Conservation (phyloP, 2,888 invertebrate species). For the Plagodis dolabraria region DNA sequence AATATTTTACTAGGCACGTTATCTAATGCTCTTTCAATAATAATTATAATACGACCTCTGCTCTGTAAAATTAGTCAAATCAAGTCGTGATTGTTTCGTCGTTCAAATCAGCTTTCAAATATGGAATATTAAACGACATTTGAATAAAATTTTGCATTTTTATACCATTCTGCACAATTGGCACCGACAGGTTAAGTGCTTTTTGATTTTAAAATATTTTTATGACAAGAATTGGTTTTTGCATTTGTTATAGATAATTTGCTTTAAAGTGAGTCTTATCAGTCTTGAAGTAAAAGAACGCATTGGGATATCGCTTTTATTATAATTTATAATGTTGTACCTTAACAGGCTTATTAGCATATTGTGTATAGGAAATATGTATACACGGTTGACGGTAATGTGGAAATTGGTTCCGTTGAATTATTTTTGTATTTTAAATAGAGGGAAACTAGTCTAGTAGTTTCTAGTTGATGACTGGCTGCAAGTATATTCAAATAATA, state of each 20-base stretch:
- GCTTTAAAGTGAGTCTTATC: slow-evolving; percentile 34
- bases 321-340: slow-evolving; percentile 36
- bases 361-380: slow-evolving; percentile 22
- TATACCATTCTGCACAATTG: slow-evolving; percentile 31
- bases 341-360: slow-evolving; percentile 40
- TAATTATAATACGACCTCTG: slow-evolving; percentile 22
- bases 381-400: neutral
- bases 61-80: slow-evolving; percentile 24
- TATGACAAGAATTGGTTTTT: slow-evolving; percentile 24
- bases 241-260: slow-evolving; percentile 18
- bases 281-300: slow-evolving; percentile 32
- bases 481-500: neutral
- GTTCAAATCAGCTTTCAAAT: slow-evolving; percentile 19
- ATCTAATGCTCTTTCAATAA: neutral
- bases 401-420: slow-evolving; percentile 21
- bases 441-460: neutral
- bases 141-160: slow-evolving; percentile 28
- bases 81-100: slow-evolving; percentile 16
- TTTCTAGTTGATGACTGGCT: neutral
- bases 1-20: neutral
- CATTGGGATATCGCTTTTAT: slow-evolving; percentile 32
- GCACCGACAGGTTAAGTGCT: slow-evolving; percentile 35
- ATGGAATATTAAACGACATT: slow-evolving; percentile 7
- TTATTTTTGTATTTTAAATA: neutral
- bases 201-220: slow-evolving; percentile 34